Evolutionary conservation across 2,797 vertebrate species (phyloP), one percentile per base, ranked within the genome.

Genomic region (Mormyrus hasselquistii): DNA sequence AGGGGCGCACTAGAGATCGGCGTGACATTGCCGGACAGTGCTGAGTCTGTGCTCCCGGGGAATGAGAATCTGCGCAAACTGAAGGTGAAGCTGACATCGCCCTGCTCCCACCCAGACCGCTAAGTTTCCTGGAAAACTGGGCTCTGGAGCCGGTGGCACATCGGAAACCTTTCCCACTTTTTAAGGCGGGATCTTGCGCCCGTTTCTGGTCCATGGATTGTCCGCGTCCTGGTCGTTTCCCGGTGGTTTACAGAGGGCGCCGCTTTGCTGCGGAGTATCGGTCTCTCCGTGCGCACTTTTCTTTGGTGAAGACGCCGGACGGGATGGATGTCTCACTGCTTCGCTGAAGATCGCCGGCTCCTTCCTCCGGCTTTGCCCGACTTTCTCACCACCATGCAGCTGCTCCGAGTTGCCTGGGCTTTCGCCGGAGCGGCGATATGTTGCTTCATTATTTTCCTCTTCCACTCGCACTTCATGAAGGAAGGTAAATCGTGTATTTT

Each of bases 351-450:
- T 14, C 69, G 89, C 57, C 62, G 79, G 88, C 86, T 94, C 94
- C 93, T 94, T 95, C 94, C 94, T 93, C 95, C 95, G 95, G 92
- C 62, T 69, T 34, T 93, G 94, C 94, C 93, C 95, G 95, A 95
- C 95, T 93, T 93, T 94, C 94, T 93, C 92, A 94, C 93, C 94
- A 96, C 95, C 93, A 99, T 99, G 98, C 98, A 97, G 97, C 96
- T 97, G 94, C 96, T 95, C 93, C 97, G 97, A 93, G 96, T 96
- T 92, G 95, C 96, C 94, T 98, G 97, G 96, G 97, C 96, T 94
- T 94, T 98, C 95, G 95, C 96, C 87, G 97, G 96, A 94, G 96
- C 97, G 93, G 97, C 97, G 90, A 93, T 97, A 95, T 97, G 97
- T 95, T 96, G 97, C 94, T 95, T 97, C 93, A 95, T 99, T 22